Evolutionary conservation across 2,113 vertebrate genomes (phyloP).

Genomic region (Nycticebus coucang): DNA sequence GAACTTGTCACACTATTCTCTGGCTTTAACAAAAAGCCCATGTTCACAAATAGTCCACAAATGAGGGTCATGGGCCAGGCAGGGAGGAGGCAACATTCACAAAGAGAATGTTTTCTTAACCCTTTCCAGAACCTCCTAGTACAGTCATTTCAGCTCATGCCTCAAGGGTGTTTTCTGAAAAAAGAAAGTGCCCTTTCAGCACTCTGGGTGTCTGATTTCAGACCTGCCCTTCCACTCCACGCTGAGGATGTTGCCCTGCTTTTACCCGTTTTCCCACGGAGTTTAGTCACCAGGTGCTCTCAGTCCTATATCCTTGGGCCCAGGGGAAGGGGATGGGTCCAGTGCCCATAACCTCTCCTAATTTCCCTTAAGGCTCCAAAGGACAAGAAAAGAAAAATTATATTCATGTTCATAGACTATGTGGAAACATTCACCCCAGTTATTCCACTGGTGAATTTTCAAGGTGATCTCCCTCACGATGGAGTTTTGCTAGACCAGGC

Average conservation of each 20-base stretch:
- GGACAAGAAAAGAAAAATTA: background rate
- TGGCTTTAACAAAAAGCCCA: background rate
- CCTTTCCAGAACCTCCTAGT: conserved; percentile 69
- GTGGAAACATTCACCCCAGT: background rate
- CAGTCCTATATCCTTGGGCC: background rate
- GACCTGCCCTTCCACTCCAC: conserved; percentile 56
- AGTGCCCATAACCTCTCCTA: background rate
- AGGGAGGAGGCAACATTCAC: conserved; percentile 40
- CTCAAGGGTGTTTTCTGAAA: conserved; percentile 80
- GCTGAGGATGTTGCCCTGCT: conserved; percentile 54
- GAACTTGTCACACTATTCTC: background rate
- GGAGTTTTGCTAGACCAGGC: background rate
- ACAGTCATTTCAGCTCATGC: conserved; percentile 80
- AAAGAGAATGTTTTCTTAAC: conserved; percentile 77
- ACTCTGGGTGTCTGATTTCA: conserved; percentile 74
- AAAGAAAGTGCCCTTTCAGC: conserved; percentile 81
- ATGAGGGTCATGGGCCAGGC: background rate
- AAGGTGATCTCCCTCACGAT: background rate
- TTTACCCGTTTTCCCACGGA: conserved; percentile 72
- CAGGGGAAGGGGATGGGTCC: background rate
- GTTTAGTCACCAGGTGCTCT: conserved; percentile 51
- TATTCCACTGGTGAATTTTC: background rate
- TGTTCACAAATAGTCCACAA: background rate
- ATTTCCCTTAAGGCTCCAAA: conserved; percentile 17
- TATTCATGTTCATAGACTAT: background rate